Evolutionary conservation across 2,113 vertebrate species (phyloP).

Genomic region (Promerops cafer): DNA sequence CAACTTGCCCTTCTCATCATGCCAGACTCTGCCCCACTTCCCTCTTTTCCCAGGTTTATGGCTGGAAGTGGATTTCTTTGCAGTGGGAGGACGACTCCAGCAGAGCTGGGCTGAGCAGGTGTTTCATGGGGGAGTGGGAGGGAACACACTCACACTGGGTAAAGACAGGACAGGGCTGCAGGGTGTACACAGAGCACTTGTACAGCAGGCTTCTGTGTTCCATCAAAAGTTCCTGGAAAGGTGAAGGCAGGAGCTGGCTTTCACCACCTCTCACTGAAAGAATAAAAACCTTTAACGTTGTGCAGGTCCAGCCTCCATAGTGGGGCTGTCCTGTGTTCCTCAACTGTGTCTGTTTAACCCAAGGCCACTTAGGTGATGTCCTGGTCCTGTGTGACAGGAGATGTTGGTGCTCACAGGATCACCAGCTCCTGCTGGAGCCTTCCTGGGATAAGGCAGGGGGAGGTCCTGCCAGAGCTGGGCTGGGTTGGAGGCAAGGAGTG

Average conservation of each 20-base stretch:
- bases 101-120: neutral
- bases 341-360: neutral
- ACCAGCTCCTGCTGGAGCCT: neutral
- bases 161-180: neutral
- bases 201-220: neutral
- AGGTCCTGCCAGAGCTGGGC: neutral
- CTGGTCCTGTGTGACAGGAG: neutral
- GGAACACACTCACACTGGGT: neutral
- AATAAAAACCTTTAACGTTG: neutral
- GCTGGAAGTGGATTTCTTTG: neutral
- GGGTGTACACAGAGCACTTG: neutral
- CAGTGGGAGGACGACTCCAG: neutral
- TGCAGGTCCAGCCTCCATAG: neutral
- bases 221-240: neutral
- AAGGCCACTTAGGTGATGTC: neutral
- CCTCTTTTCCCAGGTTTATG: neutral
- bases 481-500: neutral
- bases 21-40: neutral
- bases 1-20: accelerated
- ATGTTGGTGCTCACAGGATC: neutral
- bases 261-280: neutral
- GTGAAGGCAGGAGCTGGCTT: neutral
- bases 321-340: neutral
- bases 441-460: neutral
- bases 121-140: neutral